Evolutionary conservation across 2,113 vertebrate species (phyloP), one percentile per base, ranked within the genome.

Genomic region (Archilochus colubris): DNA sequence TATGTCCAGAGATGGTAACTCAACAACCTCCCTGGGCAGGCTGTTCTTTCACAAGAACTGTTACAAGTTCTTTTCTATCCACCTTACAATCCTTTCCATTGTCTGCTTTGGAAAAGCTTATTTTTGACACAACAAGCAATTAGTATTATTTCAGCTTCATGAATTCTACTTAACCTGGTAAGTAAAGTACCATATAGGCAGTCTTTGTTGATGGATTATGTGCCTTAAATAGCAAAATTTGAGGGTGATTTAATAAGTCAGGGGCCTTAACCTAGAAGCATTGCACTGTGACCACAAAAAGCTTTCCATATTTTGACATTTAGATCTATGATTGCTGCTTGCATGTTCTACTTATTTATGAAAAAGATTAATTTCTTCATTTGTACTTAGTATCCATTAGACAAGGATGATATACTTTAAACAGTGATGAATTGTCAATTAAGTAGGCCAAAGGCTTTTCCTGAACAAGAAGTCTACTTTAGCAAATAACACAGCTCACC

Each of bases 181-280:
- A 89, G 14, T 28, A 69, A 91, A 92, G 66, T 58, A 75, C 67
- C 77, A 74, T 82, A 89, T 82, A 62, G 61, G 89, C 94, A 24
- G 24, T 94, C 27, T 82, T 82, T 82, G 64, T 30, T 75, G 74
- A 62, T 62, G 82, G 66, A 50, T 68, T 22, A 63, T 91, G 27
- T 61, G 36, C 15, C 27, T 84, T 69, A 91, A 93, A 79, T 51
- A 69, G 36, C 82, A 82, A 91, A 91, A 20, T 88, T 75, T 59
- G 36, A 83, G 86, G 36, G 14, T 50, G 30, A 84, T 91, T 92
- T 88, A 90, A 31, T 83, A 81, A 69, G 33, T 67, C 68, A 88
- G 51, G 27, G 51, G 27, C 12, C 25, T 86, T 90, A 91, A 62
- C 27, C 24, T 68, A 83, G 36, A 86, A 88, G 4, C 24, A 70